These are phyloP conservation scores for Protobothrops flavoviridis DNA, from an alignment of 2,113 vertebrate genomes.

Conservation along the genomic window DNA sequence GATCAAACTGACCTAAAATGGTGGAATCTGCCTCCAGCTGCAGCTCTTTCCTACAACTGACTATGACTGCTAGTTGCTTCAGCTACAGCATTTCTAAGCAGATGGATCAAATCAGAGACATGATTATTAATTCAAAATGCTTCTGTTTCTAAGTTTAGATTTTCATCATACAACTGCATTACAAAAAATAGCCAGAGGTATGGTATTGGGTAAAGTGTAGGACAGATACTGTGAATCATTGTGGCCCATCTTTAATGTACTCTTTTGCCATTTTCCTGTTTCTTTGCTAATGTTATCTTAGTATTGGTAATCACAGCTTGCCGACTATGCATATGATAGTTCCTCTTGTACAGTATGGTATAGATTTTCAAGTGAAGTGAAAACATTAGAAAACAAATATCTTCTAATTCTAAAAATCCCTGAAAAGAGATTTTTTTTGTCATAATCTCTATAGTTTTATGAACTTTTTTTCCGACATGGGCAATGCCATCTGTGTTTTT, in stretches of 20 bases:
- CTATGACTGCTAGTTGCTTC: neutral
- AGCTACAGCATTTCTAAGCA: neutral
- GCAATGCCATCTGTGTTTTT: neutral
- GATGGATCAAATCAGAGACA: neutral
- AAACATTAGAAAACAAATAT: neutral
- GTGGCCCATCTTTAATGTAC: slow-evolving; percentile 5
- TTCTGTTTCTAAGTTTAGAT: neutral
- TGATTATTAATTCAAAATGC: neutral
- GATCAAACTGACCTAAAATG: neutral
- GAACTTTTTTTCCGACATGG: neutral
- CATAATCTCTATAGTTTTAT: neutral
- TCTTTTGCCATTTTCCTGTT: neutral
- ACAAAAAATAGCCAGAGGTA: slow-evolving; percentile 15
- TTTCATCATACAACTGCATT: neutral
- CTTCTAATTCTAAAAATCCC: neutral
- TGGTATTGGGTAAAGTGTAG: neutral
- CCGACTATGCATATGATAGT: neutral
- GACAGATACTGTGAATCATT: slow-evolving; percentile 16
- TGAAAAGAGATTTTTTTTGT: neutral
- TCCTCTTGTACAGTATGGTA: neutral
- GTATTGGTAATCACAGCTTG: slow-evolving; percentile 5
- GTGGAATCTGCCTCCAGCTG: neutral
- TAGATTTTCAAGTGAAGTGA: neutral
- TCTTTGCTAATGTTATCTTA: slow-evolving; percentile 13
- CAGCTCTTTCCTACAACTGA: neutral